phyloP scores from a whole-genome alignment of 1,140 invertebrate species.

The Drosophila suzukii region DNA sequence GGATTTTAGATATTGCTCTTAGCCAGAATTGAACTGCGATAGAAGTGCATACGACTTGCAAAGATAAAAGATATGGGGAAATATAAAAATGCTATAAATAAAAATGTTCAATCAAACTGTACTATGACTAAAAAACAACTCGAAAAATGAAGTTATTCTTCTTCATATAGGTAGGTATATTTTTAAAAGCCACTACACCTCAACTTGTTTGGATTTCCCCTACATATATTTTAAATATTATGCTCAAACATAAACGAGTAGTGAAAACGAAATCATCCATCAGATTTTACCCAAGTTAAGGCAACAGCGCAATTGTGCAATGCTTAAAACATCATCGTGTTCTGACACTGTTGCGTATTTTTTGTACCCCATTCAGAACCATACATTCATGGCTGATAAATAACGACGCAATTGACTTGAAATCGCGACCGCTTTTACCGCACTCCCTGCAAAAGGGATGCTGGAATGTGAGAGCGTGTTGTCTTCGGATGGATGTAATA shows the following conservation, averaged over 20 bases:
- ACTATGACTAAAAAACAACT: too few relatives aligned
- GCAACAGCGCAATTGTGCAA: slow-evolving; percentile 28
- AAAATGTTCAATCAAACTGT: too few relatives aligned
- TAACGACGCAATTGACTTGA: slow-evolving; percentile 77
- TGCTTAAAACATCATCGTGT: slow-evolving; percentile 41
- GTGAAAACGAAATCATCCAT: slow-evolving; percentile 13
- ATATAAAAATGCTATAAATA: too few relatives aligned
- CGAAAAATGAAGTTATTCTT: too few relatives aligned
- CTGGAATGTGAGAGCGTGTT: background rate
- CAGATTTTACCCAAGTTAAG: slow-evolving; percentile 13
- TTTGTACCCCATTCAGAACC: slow-evolving; percentile 6
- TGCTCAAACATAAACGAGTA: too few relatives aligned
- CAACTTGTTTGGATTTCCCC: too few relatives aligned
- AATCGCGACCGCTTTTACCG: slow-evolving; percentile 67
- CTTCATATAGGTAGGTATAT: too few relatives aligned
- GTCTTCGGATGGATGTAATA: slow-evolving; percentile 7
- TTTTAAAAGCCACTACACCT: too few relatives aligned
- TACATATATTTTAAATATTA: background rate
- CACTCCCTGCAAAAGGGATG: slow-evolving; percentile 24
- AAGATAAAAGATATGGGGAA: too few relatives aligned
- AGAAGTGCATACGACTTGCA: too few relatives aligned
- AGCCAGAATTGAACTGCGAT: background rate
- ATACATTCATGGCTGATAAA: slow-evolving; percentile 68
- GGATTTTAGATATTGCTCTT: slow-evolving; percentile 10
- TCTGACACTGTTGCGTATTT: slow-evolving; percentile 27